phyloP scores from a whole-genome alignment of 2,888 invertebrate species.

The Lithodes maja region DNA sequence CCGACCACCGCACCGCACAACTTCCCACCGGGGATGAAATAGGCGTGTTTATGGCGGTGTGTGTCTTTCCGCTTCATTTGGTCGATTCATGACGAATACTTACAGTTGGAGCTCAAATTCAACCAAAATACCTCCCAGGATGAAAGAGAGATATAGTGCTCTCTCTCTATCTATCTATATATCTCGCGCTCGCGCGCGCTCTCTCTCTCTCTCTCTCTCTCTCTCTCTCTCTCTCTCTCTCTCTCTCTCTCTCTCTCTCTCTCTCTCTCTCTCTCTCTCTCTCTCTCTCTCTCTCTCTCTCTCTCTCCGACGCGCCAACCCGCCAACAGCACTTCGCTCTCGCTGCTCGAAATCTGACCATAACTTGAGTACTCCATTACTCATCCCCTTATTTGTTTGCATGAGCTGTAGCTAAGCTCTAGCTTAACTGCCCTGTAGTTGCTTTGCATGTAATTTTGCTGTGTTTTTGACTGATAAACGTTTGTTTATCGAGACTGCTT shows the following conservation, averaged over 20 bases:
- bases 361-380: too few species aligned
- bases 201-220: background rate
- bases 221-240: constrained; percentile 46
- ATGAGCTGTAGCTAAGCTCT: too few species aligned
- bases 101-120: constrained; percentile 46
- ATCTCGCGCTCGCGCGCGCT: background rate
- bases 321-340: too few species aligned
- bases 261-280: constrained; percentile 5
- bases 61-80: constrained; percentile 62
- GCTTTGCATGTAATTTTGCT: too few species aligned
- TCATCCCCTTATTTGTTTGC: too few species aligned
- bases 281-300: constrained; percentile 21
- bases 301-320: too few species aligned
- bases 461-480: too few species aligned
- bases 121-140: constrained; percentile 18
- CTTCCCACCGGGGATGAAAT: constrained; percentile 28
- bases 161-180: background rate
- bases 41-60: constrained; percentile 58
- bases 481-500: too few species aligned
- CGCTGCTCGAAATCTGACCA: too few species aligned
- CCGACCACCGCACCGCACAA: constrained; percentile 20
- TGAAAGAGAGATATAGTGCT: background rate
- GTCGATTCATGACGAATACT: constrained; percentile 55
- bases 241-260: constrained; percentile 43
- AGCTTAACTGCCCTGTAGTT: too few species aligned